A percentile compares a stretch with the other conserved stretches of the same genome.
phyloP scores from a whole-genome alignment of 1,140 invertebrate species.

The Aradophagus sp. region DNA sequence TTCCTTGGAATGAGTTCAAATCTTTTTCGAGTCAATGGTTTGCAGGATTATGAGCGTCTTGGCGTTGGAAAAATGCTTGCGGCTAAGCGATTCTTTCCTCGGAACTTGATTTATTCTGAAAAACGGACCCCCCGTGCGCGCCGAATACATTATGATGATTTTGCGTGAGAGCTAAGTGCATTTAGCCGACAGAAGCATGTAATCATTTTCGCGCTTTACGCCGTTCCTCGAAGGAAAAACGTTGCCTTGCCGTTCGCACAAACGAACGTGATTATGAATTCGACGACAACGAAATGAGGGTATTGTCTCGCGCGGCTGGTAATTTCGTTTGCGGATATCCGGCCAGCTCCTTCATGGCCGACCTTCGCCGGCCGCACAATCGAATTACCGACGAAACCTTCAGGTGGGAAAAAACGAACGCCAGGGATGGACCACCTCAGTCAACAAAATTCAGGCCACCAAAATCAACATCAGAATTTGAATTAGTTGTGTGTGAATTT shows the following conservation, averaged over 20 bases:
- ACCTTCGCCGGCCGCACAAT: constrained; percentile 12
- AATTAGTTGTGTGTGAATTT: no score
- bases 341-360: constrained; percentile 28
- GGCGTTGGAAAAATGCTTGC: no score
- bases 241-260: constrained; percentile 35
- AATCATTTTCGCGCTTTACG: constrained; percentile 46
- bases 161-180: constrained; percentile 63
- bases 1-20: no score
- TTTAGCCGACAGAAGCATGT: constrained; percentile 57
- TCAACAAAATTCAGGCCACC: no score
- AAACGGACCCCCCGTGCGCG: constrained; percentile 7
- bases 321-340: constrained; percentile 18
- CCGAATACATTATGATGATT: constrained; percentile 66
- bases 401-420: background rate
- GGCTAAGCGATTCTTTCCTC: no score
- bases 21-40: no score
- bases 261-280: constrained; percentile 52
- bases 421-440: no score
- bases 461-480: no score
- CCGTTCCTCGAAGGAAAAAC: constrained; percentile 39
- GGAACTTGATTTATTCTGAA: constrained; percentile 10
- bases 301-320: constrained; percentile 19
- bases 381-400: constrained; percentile 6
- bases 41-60: no score
- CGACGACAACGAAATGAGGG: constrained; percentile 44